phyloP scores from a whole-genome alignment of 92 coral and sea anemone genomes.

The Porites cylindrica region DNA sequence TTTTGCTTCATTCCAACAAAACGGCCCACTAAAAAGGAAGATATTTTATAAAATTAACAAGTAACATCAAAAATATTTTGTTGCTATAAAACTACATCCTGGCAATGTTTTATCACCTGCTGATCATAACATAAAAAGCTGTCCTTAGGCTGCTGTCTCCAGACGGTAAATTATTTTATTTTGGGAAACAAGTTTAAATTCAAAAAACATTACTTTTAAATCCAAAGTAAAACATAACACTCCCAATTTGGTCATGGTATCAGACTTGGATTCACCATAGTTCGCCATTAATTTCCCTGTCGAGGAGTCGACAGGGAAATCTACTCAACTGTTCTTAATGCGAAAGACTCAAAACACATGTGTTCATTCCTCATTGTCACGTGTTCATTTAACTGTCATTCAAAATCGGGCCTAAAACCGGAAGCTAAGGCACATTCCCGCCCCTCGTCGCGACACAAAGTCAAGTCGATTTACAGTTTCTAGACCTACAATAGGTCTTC shows the following conservation, averaged over 20 bases:
- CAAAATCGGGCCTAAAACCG: too few relatives aligned
- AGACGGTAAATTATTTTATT: conserved; percentile 14
- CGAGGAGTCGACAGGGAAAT: too few relatives aligned
- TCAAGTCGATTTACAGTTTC: not conserved
- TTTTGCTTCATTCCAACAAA: conserved; percentile 69
- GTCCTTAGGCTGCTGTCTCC: not conserved
- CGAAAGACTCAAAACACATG: too few relatives aligned
- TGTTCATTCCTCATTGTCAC: too few relatives aligned
- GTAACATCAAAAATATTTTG: not conserved
- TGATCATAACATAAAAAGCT: conserved; percentile 19
- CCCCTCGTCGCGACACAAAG: conserved; percentile 5
- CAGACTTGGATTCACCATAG: too few relatives aligned
- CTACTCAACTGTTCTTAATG: too few relatives aligned
- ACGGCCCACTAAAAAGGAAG: conserved; percentile 35
- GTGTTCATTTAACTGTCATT: too few relatives aligned
- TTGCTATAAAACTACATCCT: not conserved
- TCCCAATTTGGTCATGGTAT: too few relatives aligned
- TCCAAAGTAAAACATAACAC: too few relatives aligned
- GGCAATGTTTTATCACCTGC: not conserved
- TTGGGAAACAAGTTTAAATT: not conserved
- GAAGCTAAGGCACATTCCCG: not conserved
- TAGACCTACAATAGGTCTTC: not conserved
- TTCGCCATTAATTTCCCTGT: too few relatives aligned
- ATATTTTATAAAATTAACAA: not conserved
- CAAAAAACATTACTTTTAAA: not conserved